Base-by-base conservation (phyloP, 2,797 vertebrate species). In the Ctenosaura bakeri region DNA sequence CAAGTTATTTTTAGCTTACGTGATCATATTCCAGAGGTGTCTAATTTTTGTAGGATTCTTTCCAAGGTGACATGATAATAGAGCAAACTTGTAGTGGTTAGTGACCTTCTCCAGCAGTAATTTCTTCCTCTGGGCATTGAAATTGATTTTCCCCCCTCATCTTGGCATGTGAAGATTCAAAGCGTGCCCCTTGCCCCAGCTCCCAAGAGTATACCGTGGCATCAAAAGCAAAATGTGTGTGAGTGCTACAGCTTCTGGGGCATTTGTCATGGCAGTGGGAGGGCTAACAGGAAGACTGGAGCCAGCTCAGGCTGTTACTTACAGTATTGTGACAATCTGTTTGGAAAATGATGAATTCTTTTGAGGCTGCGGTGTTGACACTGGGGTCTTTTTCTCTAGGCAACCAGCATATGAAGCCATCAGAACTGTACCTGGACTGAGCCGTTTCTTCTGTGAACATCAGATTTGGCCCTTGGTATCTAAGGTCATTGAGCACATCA, bases 81-180 rank as follows among this genome's bases (percentile, higher is more conserved):
- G 91, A 91, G 90, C 64, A 88, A 76, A 54, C 91, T 88, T 92
- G 91, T 32, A 80, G 89, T 94, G 86, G 91, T 32, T 85, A 94
- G 87, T 79, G 90, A 96, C 96, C 94, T 96, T 89, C 93, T 94
- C 89, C 77, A 95, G 94, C 74, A 89, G 90, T 96, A 96, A 97
- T 96, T 96, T 96, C 91, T 92, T 96, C 96, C 95, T 91, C 83
- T 95, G 97, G 94, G 96, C 87, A 83, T 79, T 91, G 93, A 64
- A 94, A 97, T 97, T n/a, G 93, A 97, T 97, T 97, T 97, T 94
- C 8, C 73, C 78, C 88, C 90, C 91, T 96, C 92, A 10, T 95
- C 66, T 90, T 94, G 94, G 92, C 69, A 71, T 69, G 83, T 38
- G 88, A 95, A 95, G 92, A 97, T 92, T 94, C 95, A 87, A 90